phyloP scores from a whole-genome alignment of 2,113 vertebrate genomes.

The Pachypanchax playfairii region DNA sequence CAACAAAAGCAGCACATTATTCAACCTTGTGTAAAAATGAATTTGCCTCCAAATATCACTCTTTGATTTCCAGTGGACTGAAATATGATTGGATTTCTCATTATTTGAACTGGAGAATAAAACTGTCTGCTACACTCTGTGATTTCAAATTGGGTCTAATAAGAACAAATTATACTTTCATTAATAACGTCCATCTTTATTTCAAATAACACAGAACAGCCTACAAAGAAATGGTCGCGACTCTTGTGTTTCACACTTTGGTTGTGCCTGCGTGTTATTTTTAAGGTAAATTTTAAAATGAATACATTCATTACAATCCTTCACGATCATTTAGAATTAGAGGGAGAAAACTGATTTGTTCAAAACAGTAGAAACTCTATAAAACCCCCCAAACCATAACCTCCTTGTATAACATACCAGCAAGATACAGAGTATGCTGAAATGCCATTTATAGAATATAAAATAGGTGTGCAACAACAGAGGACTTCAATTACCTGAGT shows the following conservation, averaged over 20 bases:
- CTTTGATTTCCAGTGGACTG: slow-evolving; percentile 32
- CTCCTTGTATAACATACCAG: slow-evolving; percentile 26
- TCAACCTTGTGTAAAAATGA: slow-evolving; percentile 55
- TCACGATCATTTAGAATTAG: slow-evolving; percentile 19
- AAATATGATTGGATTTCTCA: slow-evolving; percentile 41
- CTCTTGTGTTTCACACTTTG: slow-evolving; percentile 32
- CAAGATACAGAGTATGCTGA: slow-evolving; percentile 38
- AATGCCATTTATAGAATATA: slow-evolving; percentile 42
- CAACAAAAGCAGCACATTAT: slow-evolving; percentile 76
- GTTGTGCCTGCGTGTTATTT: background rate
- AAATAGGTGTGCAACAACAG: slow-evolving; percentile 60
- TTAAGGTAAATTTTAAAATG: slow-evolving; percentile 2
- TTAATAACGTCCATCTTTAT: background rate
- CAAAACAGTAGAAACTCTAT: slow-evolving; percentile 41
- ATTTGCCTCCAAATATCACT: slow-evolving; percentile 41
- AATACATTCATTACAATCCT: slow-evolving; percentile 56
- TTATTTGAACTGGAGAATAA: slow-evolving; percentile 48
- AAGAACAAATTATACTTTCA: slow-evolving; percentile 15
- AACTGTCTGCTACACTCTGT: slow-evolving; percentile 20
- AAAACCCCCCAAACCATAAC: background rate
- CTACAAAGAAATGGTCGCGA: slow-evolving; percentile 17
- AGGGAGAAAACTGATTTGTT: slow-evolving; percentile 16
- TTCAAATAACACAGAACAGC: slow-evolving; percentile 1
- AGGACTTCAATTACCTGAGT: slow-evolving; percentile 74
- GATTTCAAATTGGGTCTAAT: slow-evolving; percentile 35